phyloP scores from a whole-genome alignment of 2,113 vertebrate genomes.

The Zingel zingel region DNA sequence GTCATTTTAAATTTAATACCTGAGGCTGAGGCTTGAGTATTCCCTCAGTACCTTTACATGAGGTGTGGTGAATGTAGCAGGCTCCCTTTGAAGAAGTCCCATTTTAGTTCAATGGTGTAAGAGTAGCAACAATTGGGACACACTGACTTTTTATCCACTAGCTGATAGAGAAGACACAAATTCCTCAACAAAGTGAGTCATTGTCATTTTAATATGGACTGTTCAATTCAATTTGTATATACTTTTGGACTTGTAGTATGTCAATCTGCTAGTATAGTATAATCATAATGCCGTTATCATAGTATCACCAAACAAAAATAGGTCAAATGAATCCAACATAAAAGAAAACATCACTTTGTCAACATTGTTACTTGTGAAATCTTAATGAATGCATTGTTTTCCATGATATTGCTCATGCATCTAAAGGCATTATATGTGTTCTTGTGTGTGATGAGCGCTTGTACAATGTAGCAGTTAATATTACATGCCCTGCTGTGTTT shows the following conservation, averaged over 20 bases:
- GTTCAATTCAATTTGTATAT: neutral
- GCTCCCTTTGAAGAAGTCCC: constrained; percentile 1
- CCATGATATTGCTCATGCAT: constrained; percentile 6
- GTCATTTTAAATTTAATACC: constrained; percentile 25
- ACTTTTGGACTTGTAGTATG: neutral
- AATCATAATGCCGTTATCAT: neutral
- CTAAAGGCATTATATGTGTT: constrained; percentile 40
- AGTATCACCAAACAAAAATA: neutral
- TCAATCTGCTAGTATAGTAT: neutral
- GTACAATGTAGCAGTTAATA: constrained; percentile 15
- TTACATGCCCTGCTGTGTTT: constrained; percentile 21
- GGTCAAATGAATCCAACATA: neutral
- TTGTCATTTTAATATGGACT: neutral
- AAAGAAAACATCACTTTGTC: constrained; percentile 7
- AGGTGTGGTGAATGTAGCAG: constrained; percentile 16
- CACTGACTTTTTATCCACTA: neutral
- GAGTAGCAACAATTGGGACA: neutral
- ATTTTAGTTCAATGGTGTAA: neutral
- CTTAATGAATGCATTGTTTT: constrained; percentile 32
- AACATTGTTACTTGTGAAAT: constrained; percentile 14
- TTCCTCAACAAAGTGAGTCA: neutral
- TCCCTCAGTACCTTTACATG: constrained; percentile 7
- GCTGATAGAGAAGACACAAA: neutral
- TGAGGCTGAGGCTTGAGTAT: constrained; percentile 9
- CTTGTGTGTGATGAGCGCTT: constrained; percentile 11